Evolutionary conservation across 2,888 invertebrate genomes (phyloP), one percentile per base, ranked within the genome.

Genomic region (Tiliacea aurago): DNA sequence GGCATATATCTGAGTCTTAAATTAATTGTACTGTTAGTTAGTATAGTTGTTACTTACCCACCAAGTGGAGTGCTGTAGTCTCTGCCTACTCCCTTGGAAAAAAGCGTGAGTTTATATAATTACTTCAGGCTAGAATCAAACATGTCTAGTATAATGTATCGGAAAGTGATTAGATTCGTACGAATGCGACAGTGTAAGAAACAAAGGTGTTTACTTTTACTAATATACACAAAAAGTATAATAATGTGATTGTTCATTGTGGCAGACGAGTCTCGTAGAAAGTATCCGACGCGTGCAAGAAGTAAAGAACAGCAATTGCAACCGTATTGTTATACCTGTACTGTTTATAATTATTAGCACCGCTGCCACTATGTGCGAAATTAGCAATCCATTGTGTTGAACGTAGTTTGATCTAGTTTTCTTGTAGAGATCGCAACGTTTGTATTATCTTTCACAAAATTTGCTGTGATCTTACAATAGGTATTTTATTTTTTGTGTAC

Each of bases 201-300:
- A 84, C 80, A 77, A 76, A 79, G 77, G 84, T 90, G 90, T 93
- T 94, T 92, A 93, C 91, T 92, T 91, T 92, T 91, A 91, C 91
- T 92, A 89, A 90, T 91, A 89, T 89, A 91, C 87, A 93, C 89
- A 94, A 94, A 92, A 93, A 93, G 87, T 91, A 90, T 90, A 91
- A 92, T 92, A 90, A 90, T 90, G 90, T 88, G 91, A 94, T 94
- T 95, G 93, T 95, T 93, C 92, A 91, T 90, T 91, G 92, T 92
- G 91, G 88, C 86, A 87, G 90, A 85, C 89, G 87, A 84, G 85
- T 81, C 87, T 87, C 82, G 88, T 95, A 95, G 95, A 95, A 95
- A 95, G 95, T 94, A 93, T 87, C 73, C 84, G 86, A 87, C 90
- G 92, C 91, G 91, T 92, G 93, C 91, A 93, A 94, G 78, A 73